Evolutionary conservation across 2,113 vertebrate species (phyloP), one percentile per base, ranked within the genome.

Genomic region (Poecilia latipinna): DNA sequence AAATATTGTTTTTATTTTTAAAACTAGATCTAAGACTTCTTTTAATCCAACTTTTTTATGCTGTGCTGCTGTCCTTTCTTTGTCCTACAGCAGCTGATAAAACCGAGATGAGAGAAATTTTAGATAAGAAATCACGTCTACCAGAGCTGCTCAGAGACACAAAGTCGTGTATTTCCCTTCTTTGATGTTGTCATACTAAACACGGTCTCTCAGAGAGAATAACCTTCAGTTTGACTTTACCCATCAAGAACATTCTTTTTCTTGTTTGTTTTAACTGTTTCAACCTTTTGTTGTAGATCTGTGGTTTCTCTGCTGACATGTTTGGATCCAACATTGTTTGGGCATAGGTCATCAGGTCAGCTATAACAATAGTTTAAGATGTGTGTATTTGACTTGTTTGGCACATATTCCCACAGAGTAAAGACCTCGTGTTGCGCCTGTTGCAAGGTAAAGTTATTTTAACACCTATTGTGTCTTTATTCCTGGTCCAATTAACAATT

Each of bases 271-370:
- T n/a, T n/a, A 28, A 61, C 33, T 39, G 24, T 15, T 15, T 65
- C 65, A 77, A 3, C 60, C 22, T 28, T 63, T 57, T 73, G 42
- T 64, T 42, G 29, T 42, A 71, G 63, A 13, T 71, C 39, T 82
- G 48, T 33, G 44, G 19, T 76, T 71, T 51, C 37, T 70, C 44
- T 80, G 57, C 19, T 72, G 8, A 12, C 69, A 97, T 96, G 96
- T 95, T 12, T 89, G 54, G 69, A 94, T 97, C 72, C 85, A 95
- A 32, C 94, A 97, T 75, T 95, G 93, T 0, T 61, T 96, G 60
- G 86, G 94, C 13, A 77, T 96, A 66, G 96, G 96, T 80, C 75
- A 90, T 35, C 93, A 94, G 86, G 29, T 95, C 61, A 66, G 42
- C 8, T 96, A 96, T 73, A 78, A 35, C 87, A 94, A 17, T 95